Base-by-base conservation (phyloP, 2,888 invertebrate genomes). In the Ptychoptera albimana region DNA sequence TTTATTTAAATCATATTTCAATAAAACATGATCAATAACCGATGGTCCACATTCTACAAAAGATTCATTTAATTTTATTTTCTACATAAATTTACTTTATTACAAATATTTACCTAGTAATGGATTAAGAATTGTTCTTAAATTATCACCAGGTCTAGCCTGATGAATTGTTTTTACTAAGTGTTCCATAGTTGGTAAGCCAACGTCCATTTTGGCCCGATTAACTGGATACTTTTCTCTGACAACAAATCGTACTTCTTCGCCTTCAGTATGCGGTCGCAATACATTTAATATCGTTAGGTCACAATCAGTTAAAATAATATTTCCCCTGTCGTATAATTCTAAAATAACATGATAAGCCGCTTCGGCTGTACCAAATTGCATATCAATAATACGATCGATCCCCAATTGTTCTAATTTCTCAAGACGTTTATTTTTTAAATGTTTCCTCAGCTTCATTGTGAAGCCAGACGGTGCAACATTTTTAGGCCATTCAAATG, bases 401-500 rank as follows among this genome's bases (percentile, higher is more conserved):
- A 82, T 75, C 2, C 97, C 97, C 1, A 98, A 63, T 66, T 97
- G 96, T 2, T 67, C 68, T 0, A 96, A 68, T 40, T 71, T 75
- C 65, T 96, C 96, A 2, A 98, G 67, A 4, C 98, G 77, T 60
- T 96, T 92, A 64, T 96, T 94, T 59, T 87, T 88, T 37, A 99
- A 69, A 66, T 98, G 98, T 67, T 99, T 99, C 43, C 98, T 72
- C 60, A 98, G 71, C 73, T 98, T 99, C 97, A 98, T 98, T 50
- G 91, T 86, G 60, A 97, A 97, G 1, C 93, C 91, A 0, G 92
- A 93, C 1, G 91, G 96, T 7, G 85, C 86, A 36, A 81, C 75
- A 73, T 92, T 93, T 68, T 98, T 98, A 0, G 97, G 96, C 97
- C 98, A 98, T 60, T 97, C 96, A 67, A 91, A 98, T 35, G 76